phyloP scores from a whole-genome alignment of 35 echinoderm and acorn worm species.

The Apostichopus japonicus region DNA sequence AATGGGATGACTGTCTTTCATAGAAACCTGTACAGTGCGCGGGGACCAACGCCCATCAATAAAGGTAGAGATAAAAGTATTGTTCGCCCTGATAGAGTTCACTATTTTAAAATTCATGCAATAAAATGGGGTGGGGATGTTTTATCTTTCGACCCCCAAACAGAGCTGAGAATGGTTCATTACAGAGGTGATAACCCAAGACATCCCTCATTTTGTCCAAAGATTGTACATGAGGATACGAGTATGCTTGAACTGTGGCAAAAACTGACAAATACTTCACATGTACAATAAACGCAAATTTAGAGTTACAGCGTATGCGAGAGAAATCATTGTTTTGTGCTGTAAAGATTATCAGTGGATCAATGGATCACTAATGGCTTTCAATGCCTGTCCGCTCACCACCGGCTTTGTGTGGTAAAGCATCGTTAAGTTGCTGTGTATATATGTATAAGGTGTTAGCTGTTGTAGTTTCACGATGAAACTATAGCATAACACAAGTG shows the following conservation, averaged over 20 bases:
- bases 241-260: constrained; percentile 77
- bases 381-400: too few relatives aligned
- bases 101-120: constrained; percentile 94
- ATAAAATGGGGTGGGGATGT: constrained; percentile 80
- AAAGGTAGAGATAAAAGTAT: constrained; percentile 89
- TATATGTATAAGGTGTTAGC: too few relatives aligned
- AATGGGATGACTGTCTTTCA: constrained; percentile 58
- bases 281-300: neutral
- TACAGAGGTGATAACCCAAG: constrained; percentile 87
- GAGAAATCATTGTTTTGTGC: too few relatives aligned
- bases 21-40: constrained; percentile 66
- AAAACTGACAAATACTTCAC: neutral
- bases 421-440: too few relatives aligned
- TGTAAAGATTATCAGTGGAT: too few relatives aligned
- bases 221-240: constrained; percentile 63
- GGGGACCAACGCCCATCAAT: constrained; percentile 64
- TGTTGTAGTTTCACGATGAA: too few relatives aligned
- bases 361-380: too few relatives aligned
- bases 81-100: constrained; percentile 67
- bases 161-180: constrained; percentile 86
- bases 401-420: too few relatives aligned
- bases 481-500: too few relatives aligned
- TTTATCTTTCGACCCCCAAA: constrained; percentile 60
- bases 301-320: too few relatives aligned
- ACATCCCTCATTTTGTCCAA: constrained; percentile 65